Base-by-base conservation (phyloP, 2,113 vertebrate species). In the Anarrhichthys ocellatus region DNA sequence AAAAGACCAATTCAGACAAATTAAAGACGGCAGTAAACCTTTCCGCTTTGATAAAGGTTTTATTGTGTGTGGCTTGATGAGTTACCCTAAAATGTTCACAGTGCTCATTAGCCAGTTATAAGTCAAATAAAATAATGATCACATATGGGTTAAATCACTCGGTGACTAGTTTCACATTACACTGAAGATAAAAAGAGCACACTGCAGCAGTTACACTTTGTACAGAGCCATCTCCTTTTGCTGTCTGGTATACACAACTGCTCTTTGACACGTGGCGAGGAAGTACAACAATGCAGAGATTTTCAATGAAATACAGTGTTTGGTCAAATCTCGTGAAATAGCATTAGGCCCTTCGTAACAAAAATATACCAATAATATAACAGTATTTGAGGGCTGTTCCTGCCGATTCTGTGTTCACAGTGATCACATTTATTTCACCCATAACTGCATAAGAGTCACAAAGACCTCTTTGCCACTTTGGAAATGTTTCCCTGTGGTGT, bases 11-110 rank as follows among this genome's bases (percentile, higher is more conserved):
- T 69, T 80, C 42, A 77, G 84, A 86, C 82, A 91, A 91, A 92
- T 92, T 85, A 84, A 93, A 87, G 88, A 94, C 85, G 36, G 73
- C 87, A 90, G 79, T 91, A 88, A 87, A 79, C 65, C 78, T 80
- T 90, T 90, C 44, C 59, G 20, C 78, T 90, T 90, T 88, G 74
- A 87, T 34, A 88, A 89, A 85, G 87, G 50, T 89, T 95, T 95
- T 95, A 94, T 95, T 95, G 73, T 84, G 73, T 84, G 88, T 81
- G 70, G 66, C 46, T 90, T 67, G 20, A 52, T 62, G 24, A 73
- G 78, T 89, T 83, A 78, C 24, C 48, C 71, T 73, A 24, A 81
- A 73, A 32, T 68, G 65, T 91, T 90, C 64, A 93, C 90, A 93
- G 54, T 78, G 78, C 82, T 87, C 86, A 67, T 86, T 77, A 63